Evolutionary conservation across 2,888 invertebrate genomes (phyloP).

Genomic region (Plutella xylostella): DNA sequence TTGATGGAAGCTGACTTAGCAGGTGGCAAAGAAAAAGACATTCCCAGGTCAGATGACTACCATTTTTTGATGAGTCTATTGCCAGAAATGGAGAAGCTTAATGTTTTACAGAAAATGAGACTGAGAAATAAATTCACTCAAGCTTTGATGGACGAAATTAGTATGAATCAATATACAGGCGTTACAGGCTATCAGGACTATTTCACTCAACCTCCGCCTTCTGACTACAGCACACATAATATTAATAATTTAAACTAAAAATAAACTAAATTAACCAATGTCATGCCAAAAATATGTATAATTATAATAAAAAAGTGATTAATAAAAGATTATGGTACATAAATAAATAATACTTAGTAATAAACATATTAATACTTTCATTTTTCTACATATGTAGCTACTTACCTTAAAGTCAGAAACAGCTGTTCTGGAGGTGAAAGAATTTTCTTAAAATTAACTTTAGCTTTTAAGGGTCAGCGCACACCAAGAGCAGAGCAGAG

Average conservation of each 20-base stretch:
- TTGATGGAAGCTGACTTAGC: conserved; percentile 12
- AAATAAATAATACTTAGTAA: background rate
- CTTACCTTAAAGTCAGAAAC: background rate
- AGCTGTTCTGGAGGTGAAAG: conserved; percentile 6
- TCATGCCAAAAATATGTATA: background rate
- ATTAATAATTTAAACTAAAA: conserved; percentile 3
- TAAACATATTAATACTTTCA: background rate
- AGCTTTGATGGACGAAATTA: conserved; percentile 16
- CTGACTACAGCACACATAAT: background rate
- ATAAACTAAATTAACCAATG: background rate
- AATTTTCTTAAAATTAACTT: conserved; percentile 10
- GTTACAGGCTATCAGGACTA: background rate
- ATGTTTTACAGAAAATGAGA: conserved; percentile 15
- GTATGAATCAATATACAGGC: background rate
- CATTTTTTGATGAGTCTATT: conserved; percentile 2
- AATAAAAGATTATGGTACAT: background rate
- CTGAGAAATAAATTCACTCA: conserved; percentile 15
- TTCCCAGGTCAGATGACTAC: conserved; percentile 12
- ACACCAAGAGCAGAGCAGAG: no score
- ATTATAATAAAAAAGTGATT: no score
- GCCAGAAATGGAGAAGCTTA: conserved; percentile 9
- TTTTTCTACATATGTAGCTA: background rate
- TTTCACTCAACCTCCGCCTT: conserved; percentile 5
- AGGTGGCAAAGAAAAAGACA: conserved; percentile 13
- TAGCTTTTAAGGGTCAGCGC: conserved; percentile 10